phyloP scores from a whole-genome alignment of 2,888 invertebrate genomes.

The Drosophila gaucha region DNA sequence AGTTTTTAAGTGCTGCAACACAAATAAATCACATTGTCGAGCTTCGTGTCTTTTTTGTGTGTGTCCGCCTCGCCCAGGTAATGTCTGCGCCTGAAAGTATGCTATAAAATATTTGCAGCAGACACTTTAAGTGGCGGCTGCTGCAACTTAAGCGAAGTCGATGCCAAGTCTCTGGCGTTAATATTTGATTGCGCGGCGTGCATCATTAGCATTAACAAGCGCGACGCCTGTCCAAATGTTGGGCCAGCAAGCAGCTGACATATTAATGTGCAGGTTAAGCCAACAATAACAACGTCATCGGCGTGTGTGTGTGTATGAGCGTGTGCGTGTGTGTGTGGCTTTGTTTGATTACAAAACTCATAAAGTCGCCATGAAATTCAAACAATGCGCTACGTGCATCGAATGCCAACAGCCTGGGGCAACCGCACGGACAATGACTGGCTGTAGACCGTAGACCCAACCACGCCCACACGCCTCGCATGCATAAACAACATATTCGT shows the following conservation, averaged over 20 bases:
- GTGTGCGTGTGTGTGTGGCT: conserved; percentile 32
- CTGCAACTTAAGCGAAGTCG: conserved; percentile 33
- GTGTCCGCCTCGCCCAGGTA: conserved; percentile 38
- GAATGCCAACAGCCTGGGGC: conserved; percentile 52
- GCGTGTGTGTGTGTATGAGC: conserved; percentile 32
- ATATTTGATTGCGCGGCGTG: conserved; percentile 37
- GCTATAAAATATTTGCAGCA: conserved; percentile 63
- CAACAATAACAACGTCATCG: conserved; percentile 29
- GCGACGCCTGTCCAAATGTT: conserved; percentile 55
- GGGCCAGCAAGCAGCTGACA: conserved; percentile 15
- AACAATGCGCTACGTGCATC: conserved; percentile 79
- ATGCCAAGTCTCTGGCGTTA: conserved; percentile 16
- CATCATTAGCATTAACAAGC: conserved; percentile 72
- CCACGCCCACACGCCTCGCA: conserved; percentile 28
- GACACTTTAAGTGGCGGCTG: conserved; percentile 54
- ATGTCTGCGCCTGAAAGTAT: conserved; percentile 58
- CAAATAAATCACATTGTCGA: conserved; percentile 71
- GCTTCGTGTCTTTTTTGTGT: conserved; percentile 25
- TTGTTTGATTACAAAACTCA: conserved; percentile 78
- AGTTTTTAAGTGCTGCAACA: conserved; percentile 75
- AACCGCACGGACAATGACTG: conserved; percentile 27
- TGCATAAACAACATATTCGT: conserved; percentile 69
- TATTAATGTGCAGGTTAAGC: conserved; percentile 58
- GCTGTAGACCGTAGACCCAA: conserved; percentile 12
- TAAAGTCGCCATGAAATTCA: conserved; percentile 82